Evolutionary conservation across 2,797 vertebrate genomes (phyloP), one percentile per base, ranked within the genome.

Genomic region (Adelosebastes latens): DNA sequence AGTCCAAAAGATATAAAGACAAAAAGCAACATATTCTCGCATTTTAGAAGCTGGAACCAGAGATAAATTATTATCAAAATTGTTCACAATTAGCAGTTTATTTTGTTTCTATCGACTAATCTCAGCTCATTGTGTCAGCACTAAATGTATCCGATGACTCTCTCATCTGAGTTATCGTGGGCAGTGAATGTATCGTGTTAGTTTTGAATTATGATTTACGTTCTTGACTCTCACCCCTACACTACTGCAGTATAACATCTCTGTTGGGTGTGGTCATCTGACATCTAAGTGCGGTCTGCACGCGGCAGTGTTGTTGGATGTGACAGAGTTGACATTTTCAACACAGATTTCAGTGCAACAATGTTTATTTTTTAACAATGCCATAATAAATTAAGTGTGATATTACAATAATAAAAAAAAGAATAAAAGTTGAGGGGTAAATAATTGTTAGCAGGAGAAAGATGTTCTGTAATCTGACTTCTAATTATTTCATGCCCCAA

Each of bases 401-500:
- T 80, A 63, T 64, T 53, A 80, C 6, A 64, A 31, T 34, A 25
- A 46, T 27, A 24, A 58, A n/a, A 58, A 27, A 25, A 75, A 62
- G 2, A 65, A 9, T 20, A 25, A 55, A 52, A 27, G 31, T 72
- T 78, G 11, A 77, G 56, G 34, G 66, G 42, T 84, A 39, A 80
- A 61, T 72, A 58, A 83, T 73, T 78, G 68, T 85, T 34, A 82
- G 72, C 59, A 75, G 46, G 65, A 81, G 27, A 77, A 66, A 39
- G 46, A 72, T 79, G 52, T 27, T 67, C 55, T 74, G 70, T 77
- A 81, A 74, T 76, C 64, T 81, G 79, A 80, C 59, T 81, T 64
- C 55, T 72, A 79, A 68, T 71, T 24, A 66, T 72, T 85, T 83
- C 16, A 75, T 65, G 31, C 76, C 81, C 75, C 22, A 46, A 80